Conservation (phyloP, 2,797 vertebrate genomes). For the Trichosurus vulpecula region DNA sequence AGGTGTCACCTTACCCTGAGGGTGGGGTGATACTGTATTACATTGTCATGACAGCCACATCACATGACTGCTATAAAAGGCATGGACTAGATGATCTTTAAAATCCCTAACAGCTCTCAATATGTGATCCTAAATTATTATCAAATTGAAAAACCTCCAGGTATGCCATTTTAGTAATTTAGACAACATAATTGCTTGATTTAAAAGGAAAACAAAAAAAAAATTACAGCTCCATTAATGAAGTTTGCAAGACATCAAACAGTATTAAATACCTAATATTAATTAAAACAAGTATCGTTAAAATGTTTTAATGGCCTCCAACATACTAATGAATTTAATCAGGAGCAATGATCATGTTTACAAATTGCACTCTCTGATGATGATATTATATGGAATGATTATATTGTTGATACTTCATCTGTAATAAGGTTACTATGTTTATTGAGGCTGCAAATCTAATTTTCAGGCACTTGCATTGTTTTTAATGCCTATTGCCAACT, state of each 20-base stretch:
- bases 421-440: slow-evolving; percentile 69
- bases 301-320: slow-evolving; percentile 60
- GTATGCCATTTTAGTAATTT: background rate
- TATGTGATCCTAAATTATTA: background rate
- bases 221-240: slow-evolving; percentile 64
- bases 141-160: background rate
- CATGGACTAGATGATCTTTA: background rate
- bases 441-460: slow-evolving; percentile 55
- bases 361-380: slow-evolving; percentile 66
- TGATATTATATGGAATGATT: slow-evolving; percentile 61
- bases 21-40: background rate
- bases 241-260: slow-evolving; percentile 51
- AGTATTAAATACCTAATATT: slow-evolving; percentile 73
- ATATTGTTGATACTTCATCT: slow-evolving; percentile 55
- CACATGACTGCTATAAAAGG: background rate
- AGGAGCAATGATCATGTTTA: slow-evolving; percentile 77
- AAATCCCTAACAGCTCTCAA: background rate
- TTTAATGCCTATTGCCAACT: background rate
- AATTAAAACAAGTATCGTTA: slow-evolving; percentile 79
- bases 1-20: background rate
- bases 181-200: background rate
- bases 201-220: background rate
- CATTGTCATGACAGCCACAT: background rate
- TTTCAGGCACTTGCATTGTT: slow-evolving; percentile 45
- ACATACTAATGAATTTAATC: slow-evolving; percentile 73